Evolutionary conservation across 2,113 vertebrate genomes (phyloP), one percentile per base, ranked within the genome.

Genomic region (Dipodomys stephensi): DNA sequence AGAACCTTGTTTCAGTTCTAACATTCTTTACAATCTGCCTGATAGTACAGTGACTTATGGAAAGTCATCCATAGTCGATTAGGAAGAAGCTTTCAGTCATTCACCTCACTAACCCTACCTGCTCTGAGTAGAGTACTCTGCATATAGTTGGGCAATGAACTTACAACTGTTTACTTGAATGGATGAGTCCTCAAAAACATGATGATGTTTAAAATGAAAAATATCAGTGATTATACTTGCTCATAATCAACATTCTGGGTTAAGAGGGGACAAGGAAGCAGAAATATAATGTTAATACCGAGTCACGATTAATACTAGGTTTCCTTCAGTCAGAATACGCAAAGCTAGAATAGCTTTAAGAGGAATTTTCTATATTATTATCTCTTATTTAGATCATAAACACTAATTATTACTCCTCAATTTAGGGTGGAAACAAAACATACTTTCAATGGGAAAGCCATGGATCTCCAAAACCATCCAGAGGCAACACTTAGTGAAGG

Each of bases 371-470:
- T 79, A 7, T 67, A 32, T 83, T 90, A 88, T 83, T 80, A 67
- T 67, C 65, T 25, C 22, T 85, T 74, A 62, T 82, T 82, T 85
- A 85, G 60, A 49, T 67, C 19, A 18, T 90, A 92, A 93, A 79
- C 0, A 65, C 19, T 9, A 28, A 94, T 88, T 87, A 87, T 94
- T 72, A 46, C 53, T 90, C 92, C 53, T 83, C 39, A 8, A 79
- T 32, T 93, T 76, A 30, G 0, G 32, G 32, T 35, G 44, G 49
- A 10, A 88, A 93, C n/a, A 95, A 87, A 39, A 39, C 28, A 77
- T 35, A 77, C 49, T 91, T 96, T 72, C 25, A 81, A 25, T 74
- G 81, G 87, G 64, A 96, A 87, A 91, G 78, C 74, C 23, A 91
- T 25, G 32, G 68, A 91, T 0, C 53, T 74, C n/a, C 74, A 65